phyloP scores from a whole-genome alignment of 2,113 vertebrate species.

The Gulo gulo region DNA sequence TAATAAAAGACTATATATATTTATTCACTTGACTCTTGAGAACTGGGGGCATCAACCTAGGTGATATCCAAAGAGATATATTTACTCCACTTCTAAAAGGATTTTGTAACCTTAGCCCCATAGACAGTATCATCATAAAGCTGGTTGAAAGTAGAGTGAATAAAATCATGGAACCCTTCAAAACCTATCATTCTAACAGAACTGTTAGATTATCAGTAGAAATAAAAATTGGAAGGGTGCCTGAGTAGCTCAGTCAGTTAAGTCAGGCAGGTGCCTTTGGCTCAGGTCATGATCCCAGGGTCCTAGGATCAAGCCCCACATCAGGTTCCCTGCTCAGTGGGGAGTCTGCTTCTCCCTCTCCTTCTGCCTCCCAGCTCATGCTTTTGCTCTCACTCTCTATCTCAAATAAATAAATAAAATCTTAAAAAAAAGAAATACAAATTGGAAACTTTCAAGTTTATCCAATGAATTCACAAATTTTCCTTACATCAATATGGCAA shows the following conservation, averaged over 20 bases:
- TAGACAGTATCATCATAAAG: neutral
- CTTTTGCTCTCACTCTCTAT: neutral
- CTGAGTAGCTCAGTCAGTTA: neutral
- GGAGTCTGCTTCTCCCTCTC: neutral
- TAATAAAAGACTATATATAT: neutral
- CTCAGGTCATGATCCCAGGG: neutral
- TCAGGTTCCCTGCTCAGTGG: neutral
- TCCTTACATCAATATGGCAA: neutral
- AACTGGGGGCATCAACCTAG: neutral
- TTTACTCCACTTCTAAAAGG: neutral
- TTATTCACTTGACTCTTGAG: neutral
- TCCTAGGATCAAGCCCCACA: neutral
- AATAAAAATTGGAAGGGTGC: neutral
- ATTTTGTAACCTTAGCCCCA: neutral
- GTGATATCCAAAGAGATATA: neutral
- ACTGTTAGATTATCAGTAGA: slow-evolving; percentile 1
- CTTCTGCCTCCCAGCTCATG: neutral
- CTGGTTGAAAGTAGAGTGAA: neutral
- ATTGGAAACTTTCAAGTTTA: neutral
- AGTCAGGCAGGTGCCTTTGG: neutral
- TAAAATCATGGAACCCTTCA: slow-evolving; percentile 2
- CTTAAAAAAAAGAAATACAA: neutral
- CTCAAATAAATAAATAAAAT: neutral
- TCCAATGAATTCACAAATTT: slow-evolving; percentile 36
- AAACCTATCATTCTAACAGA: neutral